phyloP scores from a whole-genome alignment of 2,797 vertebrate genomes.

The Crenichthys baileyi region DNA sequence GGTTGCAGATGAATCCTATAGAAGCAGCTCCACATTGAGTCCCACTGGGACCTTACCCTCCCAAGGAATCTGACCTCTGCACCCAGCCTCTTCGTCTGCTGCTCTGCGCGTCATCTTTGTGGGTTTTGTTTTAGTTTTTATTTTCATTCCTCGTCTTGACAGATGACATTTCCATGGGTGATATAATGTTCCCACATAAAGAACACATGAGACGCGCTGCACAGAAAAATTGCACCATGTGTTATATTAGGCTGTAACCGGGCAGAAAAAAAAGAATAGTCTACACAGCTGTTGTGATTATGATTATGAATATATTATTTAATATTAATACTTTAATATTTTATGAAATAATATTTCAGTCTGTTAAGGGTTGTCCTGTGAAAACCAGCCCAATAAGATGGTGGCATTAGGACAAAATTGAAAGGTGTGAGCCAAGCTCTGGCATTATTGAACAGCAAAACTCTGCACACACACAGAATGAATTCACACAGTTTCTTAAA shows the following conservation, averaged over 20 bases:
- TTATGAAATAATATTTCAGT: too few relatives aligned
- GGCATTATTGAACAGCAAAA: too few relatives aligned
- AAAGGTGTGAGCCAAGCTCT: too few relatives aligned
- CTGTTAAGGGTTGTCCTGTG: too few relatives aligned
- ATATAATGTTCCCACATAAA: background rate
- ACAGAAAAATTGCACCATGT: constrained; percentile 18
- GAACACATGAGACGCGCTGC: constrained; percentile 4
- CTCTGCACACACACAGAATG: too few relatives aligned
- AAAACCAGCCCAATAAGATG: too few relatives aligned
- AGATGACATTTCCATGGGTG: constrained; percentile 32
- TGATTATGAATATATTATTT: too few relatives aligned
- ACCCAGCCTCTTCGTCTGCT: constrained; percentile 31
- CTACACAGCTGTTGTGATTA: background rate
- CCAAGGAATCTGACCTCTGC: constrained; percentile 49
- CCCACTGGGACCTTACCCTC: constrained; percentile 40
- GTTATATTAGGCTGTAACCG: constrained; percentile 10
- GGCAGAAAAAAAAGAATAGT: constrained; percentile 15
- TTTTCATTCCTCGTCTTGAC: constrained; percentile 30
- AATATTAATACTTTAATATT: too few relatives aligned
- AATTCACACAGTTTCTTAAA: too few relatives aligned
- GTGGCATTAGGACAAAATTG: too few relatives aligned
- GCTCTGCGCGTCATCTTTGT: constrained; percentile 19
- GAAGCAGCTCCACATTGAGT: constrained; percentile 10
- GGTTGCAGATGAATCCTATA: constrained; percentile 39
- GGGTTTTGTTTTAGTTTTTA: background rate